A percentile compares a stretch with the other conserved stretches of the same genome.
Evolutionary conservation across 2,113 vertebrate species (phyloP).

Genomic region (Lophotis ruficrista): DNA sequence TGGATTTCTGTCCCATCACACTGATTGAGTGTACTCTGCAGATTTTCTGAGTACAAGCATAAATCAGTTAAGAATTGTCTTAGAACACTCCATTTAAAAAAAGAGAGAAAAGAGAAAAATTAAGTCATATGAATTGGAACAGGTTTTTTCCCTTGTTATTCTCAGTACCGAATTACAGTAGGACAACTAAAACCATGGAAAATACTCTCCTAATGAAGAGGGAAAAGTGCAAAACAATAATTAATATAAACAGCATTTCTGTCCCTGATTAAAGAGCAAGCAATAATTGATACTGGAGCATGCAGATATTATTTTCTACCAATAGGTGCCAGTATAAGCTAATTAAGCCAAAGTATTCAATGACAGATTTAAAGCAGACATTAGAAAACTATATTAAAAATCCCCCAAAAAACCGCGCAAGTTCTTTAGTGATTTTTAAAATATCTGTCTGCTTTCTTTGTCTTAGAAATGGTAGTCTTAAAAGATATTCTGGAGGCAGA

Average conservation of each 20-base stretch:
- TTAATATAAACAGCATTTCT: background rate
- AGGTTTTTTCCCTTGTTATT: background rate
- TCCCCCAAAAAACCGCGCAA: background rate
- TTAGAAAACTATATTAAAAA: background rate
- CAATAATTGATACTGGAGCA: background rate
- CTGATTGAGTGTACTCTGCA: background rate
- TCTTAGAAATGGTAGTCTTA: background rate
- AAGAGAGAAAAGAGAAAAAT: background rate
- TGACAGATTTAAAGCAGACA: background rate
- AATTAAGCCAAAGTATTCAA: conserved; percentile 36
- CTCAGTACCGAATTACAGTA: background rate
- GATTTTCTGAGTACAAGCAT: background rate
- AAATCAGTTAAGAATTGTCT: background rate
- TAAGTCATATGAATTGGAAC: background rate
- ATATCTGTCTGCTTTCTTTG: background rate
- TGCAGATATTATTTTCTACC: conserved; percentile 13
- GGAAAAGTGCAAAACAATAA: background rate
- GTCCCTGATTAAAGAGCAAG: background rate
- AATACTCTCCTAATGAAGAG: background rate
- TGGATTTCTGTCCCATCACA: background rate
- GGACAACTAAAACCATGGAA: background rate
- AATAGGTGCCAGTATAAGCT: conserved; percentile 73
- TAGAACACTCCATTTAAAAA: background rate
- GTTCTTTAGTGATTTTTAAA: background rate
- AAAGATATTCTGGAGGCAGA: background rate